Evolutionary conservation across 2,797 vertebrate species (phyloP), one percentile per base, ranked within the genome.

Genomic region (Vespertilio murinus): DNA sequence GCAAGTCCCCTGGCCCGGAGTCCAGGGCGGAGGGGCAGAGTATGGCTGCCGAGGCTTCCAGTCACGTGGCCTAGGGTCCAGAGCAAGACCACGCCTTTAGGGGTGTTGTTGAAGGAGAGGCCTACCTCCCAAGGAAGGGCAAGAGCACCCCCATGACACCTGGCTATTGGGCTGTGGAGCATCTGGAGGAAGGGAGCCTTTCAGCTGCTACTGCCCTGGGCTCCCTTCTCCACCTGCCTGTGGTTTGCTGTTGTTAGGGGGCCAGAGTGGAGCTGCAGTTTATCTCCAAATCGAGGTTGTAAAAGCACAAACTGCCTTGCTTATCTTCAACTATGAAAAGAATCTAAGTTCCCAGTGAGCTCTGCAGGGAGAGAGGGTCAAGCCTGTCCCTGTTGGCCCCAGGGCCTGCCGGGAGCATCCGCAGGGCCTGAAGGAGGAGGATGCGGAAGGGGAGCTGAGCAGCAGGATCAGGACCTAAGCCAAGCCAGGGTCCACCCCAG

Each of bases 141-240:
- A 0, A 14, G 3, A 17, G 33, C 64, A 13, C 18, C 13, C 38
- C 6, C 0, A 22, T 35, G 61, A 25, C 3, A 0, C 64, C 59
- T n/a, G 35, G 13, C 0, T 0, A 16, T 14, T 14, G 2, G 33
- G 35, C 10, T 17, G 6, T 13, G 59, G 22, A n/a, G 2, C 47
- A 28, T 17, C 33, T 8, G 6, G 35, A 61, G 42, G 12, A 12
- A 0, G 7, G 49, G 25, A 14, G 38, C 10, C 8, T 73, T 7
- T 3, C n/a, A 0, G 12, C 65, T 25, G 52, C 18, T 8, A 25
- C 0, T 0, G 8, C 81, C 45, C 33, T 0, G 5, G 17, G 81
- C 52, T 38, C 49, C 22, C 33, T 54, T 40, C 14, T 4, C 22
- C 2, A 52, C 74, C 74, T 38, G 74, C 74, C 74, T 54, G 4